Evolutionary conservation across 92 coral and sea anemone genomes (phyloP), one percentile per base, ranked within the genome.

Genomic region (Bergia sp.): DNA sequence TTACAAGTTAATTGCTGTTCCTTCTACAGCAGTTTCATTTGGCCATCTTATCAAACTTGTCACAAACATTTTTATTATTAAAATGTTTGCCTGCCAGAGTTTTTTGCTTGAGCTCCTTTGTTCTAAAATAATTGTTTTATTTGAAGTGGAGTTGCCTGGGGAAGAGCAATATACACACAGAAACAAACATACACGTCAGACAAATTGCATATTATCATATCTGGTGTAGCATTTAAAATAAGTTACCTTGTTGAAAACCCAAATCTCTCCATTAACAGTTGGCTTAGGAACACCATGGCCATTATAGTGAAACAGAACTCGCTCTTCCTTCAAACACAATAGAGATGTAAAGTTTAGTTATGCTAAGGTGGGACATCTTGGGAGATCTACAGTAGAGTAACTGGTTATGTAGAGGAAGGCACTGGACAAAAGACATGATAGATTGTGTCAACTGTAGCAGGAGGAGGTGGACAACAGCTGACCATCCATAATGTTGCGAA

Each of bases 261-360:
- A 96, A 67, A 96, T 94, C 88, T 96, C 99, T 41, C 99, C 99
- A 94, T 96, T 96, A 12, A 90, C 95, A 40, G 99, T 96, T 58
- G 99, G 98, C 71, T 94, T 94, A 13, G 99, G 99, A 16, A 96
- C 99, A 37, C 99, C 99, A 91, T 95, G 99, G 0, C 99, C 99
- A 93, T 96, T 96, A 80, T 95, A 96, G 87, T 96, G 99, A 80
- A 96, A 96, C 29, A 96, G 93, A 65, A 96, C 99, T 92, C 99
- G 91, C 87, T 96, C 99, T 69, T 96, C 99, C 99, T 96, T 84
- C 5, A 55, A 55, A 84, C 49, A 23, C 29, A 89, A 71, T 2
- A 23, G 55, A 50, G 13, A 53, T 53, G 2, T 53, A 1, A 2
- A 53, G 18, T 50, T 50, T 61, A 61, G 12, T 61, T 61, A 61